Percentiles rank a stretch among this genome's conserved stretches.
phyloP scores from a whole-genome alignment of 2,888 invertebrate species.

The Bruchidius siliquastri region DNA sequence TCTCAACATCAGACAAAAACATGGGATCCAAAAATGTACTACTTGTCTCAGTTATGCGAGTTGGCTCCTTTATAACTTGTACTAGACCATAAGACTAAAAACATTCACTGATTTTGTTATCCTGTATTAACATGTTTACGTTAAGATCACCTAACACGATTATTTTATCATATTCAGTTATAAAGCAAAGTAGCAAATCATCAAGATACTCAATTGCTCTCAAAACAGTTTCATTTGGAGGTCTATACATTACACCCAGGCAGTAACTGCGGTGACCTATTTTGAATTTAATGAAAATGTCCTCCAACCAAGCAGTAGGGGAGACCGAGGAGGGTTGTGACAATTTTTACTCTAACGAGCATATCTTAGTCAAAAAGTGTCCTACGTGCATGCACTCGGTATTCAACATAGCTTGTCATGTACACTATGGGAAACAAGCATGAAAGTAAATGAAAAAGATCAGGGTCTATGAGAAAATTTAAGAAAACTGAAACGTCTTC shows the following conservation, averaged over 20 bases:
- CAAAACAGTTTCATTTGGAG: background rate
- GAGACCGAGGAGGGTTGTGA: no score
- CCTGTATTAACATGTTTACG: background rate
- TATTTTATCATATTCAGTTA: conserved; percentile 1
- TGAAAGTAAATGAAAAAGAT: no score
- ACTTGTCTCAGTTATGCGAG: background rate
- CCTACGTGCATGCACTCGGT: no score
- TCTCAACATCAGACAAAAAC: background rate
- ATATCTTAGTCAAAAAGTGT: no score
- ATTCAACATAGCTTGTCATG: no score
- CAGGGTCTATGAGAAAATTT: no score
- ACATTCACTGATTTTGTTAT: conserved; percentile 4
- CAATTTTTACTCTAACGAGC: no score
- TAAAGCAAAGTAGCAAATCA: background rate
- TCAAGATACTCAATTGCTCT: conserved; percentile 3
- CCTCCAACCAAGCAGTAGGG: background rate
- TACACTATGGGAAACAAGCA: background rate
- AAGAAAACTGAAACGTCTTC: background rate
- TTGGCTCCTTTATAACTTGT: conserved; percentile 5
- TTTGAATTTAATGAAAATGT: background rate
- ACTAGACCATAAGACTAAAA: background rate
- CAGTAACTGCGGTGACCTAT: background rate
- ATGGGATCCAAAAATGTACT: conserved; percentile 4
- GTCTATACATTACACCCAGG: conserved; percentile 5
- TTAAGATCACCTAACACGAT: conserved; percentile 5